phyloP scores from a whole-genome alignment of 2,888 invertebrate genomes.

The Helobdella robusta region DNA sequence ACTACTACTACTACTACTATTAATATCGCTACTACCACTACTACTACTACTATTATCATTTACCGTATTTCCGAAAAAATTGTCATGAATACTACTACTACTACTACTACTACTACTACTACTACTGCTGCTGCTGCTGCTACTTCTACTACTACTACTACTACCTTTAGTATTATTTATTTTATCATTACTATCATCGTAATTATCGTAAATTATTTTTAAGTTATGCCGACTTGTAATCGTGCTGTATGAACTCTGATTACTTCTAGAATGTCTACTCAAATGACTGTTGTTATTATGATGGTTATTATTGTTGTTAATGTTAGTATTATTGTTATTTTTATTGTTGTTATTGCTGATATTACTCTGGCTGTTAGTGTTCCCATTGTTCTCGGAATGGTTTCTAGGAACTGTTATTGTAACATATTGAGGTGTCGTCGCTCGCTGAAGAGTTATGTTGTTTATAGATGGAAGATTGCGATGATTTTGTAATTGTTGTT shows the following conservation, averaged over 20 bases:
- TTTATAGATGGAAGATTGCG: too few species aligned
- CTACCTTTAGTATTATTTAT: neutral
- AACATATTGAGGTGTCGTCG: too few species aligned
- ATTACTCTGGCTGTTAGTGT: neutral
- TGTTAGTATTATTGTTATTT: neutral
- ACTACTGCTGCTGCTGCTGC: neutral
- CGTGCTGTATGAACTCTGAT: too few species aligned
- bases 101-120: constrained; percentile 1
- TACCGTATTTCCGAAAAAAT: neutral
- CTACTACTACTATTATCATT: neutral
- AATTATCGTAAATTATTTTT: neutral
- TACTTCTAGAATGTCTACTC: neutral
- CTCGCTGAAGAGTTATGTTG: too few species aligned
- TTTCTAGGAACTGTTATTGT: too few species aligned
- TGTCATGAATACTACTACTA: neutral
- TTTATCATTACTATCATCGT: neutral
- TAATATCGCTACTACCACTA: neutral
- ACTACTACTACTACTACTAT: neutral
- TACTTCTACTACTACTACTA: neutral
- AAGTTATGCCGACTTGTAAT: neutral
- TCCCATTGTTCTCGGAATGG: neutral
- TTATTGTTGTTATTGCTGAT: neutral
- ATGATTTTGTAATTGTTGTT: too few species aligned
- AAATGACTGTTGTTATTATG: neutral
- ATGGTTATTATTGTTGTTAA: neutral